Conservation (phyloP, 2,113 vertebrate species). For the Ailurus styani region DNA sequence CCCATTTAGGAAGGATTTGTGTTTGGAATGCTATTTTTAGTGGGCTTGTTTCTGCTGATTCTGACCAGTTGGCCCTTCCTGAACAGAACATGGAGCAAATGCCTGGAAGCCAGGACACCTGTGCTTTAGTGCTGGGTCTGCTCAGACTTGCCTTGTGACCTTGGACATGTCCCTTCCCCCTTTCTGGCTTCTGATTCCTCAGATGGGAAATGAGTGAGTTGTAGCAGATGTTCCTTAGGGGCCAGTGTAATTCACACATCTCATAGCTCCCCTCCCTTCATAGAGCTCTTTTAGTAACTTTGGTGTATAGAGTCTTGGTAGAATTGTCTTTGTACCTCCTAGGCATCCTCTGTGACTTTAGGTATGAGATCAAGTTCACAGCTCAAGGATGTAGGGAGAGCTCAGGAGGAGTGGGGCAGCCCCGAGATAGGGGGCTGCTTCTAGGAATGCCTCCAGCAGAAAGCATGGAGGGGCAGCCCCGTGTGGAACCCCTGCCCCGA, state of each 20-base stretch:
- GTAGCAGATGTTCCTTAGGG: background rate
- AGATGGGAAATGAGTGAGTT: background rate
- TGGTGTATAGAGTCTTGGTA: background rate
- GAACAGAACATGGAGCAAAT: background rate
- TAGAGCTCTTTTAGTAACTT: background rate
- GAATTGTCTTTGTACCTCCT: background rate
- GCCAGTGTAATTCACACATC: background rate
- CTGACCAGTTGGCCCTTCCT: background rate
- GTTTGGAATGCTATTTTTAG: background rate
- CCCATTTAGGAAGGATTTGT: background rate
- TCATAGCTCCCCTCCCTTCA: background rate
- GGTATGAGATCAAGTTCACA: background rate
- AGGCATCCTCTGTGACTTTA: background rate
- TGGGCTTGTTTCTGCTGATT: background rate
- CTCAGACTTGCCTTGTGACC: background rate
- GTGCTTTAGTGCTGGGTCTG: background rate
- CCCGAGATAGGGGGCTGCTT: background rate
- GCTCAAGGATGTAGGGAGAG: background rate
- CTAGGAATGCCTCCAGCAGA: background rate
- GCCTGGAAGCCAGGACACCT: background rate
- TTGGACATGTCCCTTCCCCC: background rate
- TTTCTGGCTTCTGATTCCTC: background rate
- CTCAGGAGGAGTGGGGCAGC: background rate
- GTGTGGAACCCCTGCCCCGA: accelerated
- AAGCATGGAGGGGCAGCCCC: no score